Conservation (phyloP, 1,140 invertebrate species). For the Sycophila sp. region DNA sequence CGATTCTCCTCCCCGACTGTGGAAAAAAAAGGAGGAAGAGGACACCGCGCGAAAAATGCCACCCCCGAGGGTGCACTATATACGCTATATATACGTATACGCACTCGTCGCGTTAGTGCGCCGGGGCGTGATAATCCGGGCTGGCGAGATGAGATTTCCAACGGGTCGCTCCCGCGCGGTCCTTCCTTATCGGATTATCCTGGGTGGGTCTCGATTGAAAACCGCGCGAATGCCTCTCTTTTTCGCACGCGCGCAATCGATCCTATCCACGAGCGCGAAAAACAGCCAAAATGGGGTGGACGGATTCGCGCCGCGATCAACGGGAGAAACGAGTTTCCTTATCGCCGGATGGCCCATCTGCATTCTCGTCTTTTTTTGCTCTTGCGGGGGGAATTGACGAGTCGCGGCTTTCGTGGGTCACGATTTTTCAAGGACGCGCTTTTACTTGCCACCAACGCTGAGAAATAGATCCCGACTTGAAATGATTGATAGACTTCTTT, state of each 20-base stretch:
- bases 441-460: too few species aligned
- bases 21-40: too few species aligned
- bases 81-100: not conserved
- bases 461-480: too few species aligned
- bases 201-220: conserved; percentile 52
- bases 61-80: too few species aligned
- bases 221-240: too few species aligned
- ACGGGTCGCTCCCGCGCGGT: conserved; percentile 8
- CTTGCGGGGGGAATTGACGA: too few species aligned
- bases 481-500: too few species aligned
- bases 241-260: conserved; percentile 31
- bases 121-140: conserved; percentile 62
- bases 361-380: too few species aligned
- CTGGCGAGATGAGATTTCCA: conserved; percentile 57
- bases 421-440: too few species aligned
- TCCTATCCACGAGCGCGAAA: not conserved
- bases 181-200: conserved; percentile 59
- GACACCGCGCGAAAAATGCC: too few species aligned
- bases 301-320: not conserved
- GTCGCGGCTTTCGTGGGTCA: too few species aligned
- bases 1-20: too few species aligned
- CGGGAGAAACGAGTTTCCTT: conserved; percentile 31
- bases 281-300: not conserved
- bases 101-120: conserved; percentile 48
- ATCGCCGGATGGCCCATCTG: conserved; percentile 24